These are phyloP conservation scores for Mamestra configurata DNA, from an alignment of 1,140 invertebrate species.

Conservation along the genomic window DNA sequence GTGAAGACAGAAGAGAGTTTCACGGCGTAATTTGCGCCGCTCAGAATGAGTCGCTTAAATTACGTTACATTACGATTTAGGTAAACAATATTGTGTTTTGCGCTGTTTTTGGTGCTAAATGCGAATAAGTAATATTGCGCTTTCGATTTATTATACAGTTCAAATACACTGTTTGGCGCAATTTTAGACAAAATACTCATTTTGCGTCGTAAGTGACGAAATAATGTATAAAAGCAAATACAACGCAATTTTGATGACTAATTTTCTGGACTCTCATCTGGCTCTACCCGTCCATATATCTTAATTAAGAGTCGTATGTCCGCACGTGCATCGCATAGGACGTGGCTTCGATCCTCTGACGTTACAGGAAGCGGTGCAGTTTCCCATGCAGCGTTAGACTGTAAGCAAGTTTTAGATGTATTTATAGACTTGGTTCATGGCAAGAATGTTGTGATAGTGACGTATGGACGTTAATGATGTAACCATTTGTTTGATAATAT, in stretches of 20 bases:
- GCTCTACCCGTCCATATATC: not conserved
- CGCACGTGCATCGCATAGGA: slow-evolving; percentile 7
- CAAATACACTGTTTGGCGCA: too few species aligned
- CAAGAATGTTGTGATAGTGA: slow-evolving; percentile 6
- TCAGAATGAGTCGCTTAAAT: not conserved
- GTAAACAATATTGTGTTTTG: too few species aligned
- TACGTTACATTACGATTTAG: too few species aligned
- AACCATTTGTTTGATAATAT: not conserved
- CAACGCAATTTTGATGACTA: not conserved
- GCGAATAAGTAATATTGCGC: too few species aligned
- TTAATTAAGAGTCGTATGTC: slow-evolving; percentile 18
- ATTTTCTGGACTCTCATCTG: not conserved
- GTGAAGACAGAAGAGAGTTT: not conserved
- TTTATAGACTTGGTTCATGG: slow-evolving; percentile 19
- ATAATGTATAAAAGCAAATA: too few species aligned
- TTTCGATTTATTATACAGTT: too few species aligned
- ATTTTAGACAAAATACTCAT: too few species aligned
- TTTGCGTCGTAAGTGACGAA: too few species aligned
- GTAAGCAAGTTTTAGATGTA: slow-evolving; percentile 14
- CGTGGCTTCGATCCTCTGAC: slow-evolving; percentile 43
- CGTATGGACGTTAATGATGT: not conserved
- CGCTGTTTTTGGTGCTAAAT: too few species aligned
- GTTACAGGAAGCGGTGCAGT: slow-evolving; percentile 61
- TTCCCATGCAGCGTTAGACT: slow-evolving; percentile 51
- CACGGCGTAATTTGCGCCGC: not conserved